Conservation (phyloP, 2,888 invertebrate species). For the Halocaridina rubra region DNA sequence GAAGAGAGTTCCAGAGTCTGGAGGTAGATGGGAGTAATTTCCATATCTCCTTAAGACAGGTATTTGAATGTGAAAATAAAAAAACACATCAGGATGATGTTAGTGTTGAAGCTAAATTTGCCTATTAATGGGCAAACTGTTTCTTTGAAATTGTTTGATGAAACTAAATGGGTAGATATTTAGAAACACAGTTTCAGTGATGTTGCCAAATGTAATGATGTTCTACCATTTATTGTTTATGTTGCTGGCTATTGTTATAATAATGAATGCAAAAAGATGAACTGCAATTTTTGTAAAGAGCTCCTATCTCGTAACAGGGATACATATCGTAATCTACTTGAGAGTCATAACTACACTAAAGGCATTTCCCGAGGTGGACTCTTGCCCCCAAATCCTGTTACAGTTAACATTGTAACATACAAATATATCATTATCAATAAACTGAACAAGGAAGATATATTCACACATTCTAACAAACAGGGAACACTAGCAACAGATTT, state of each 20-base stretch:
- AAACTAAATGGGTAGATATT: constrained; percentile 18
- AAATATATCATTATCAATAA: constrained; percentile 15
- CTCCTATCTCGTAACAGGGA: neutral
- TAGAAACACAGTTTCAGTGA: neutral
- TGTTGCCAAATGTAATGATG: neutral
- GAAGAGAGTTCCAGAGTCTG: too few relatives aligned
- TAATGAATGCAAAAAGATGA: neutral
- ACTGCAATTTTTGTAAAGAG: constrained; percentile 1
- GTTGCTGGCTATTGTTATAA: neutral
- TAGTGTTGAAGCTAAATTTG: neutral
- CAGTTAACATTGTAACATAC: constrained; percentile 6
- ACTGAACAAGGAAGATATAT: constrained; percentile 4
- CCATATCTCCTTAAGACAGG: constrained; percentile 1
- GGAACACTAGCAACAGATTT: neutral
- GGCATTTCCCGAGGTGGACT: neutral
- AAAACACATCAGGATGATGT: constrained; percentile 2
- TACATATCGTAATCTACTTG: neutral
- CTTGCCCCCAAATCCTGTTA: neutral
- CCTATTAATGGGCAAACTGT: constrained; percentile 3
- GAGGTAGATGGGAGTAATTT: too few relatives aligned
- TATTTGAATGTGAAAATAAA: constrained; percentile 11
- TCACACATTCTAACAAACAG: constrained; percentile 6
- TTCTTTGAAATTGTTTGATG: neutral
- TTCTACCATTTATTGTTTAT: neutral
- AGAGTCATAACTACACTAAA: neutral